Evolutionary conservation across 2,888 invertebrate species (phyloP), one percentile per base, ranked within the genome.

Genomic region (Mystacides longicornis): DNA sequence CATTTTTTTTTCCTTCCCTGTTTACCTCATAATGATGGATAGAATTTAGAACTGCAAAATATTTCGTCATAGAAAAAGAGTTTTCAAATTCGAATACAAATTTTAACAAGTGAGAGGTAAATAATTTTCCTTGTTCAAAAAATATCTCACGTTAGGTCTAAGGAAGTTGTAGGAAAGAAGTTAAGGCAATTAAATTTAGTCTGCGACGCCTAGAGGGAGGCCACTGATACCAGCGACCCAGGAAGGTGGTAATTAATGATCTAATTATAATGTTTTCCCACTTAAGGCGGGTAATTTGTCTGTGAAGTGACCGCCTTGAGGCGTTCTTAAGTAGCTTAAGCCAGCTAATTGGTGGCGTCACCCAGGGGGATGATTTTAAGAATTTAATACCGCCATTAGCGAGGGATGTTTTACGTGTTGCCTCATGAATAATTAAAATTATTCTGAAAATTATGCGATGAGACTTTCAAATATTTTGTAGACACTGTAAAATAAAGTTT

Each of bases 181-280:
- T n/a, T n/a, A n/a, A n/a, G n/a, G n/a, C n/a, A n/a, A n/a, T n/a
- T n/a, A n/a, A n/a, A n/a, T n/a, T n/a, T n/a, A n/a, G n/a, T n/a
- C n/a, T n/a, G n/a, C n/a, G n/a, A n/a, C n/a, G n/a, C n/a, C n/a
- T n/a, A n/a, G n/a, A n/a, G n/a, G n/a, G n/a, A n/a, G n/a, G n/a
- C n/a, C n/a, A n/a, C n/a, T n/a, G n/a, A n/a, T n/a, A n/a, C n/a
- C n/a, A n/a, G n/a, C n/a, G n/a, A n/a, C n/a, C n/a, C n/a, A n/a
- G 37, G 37, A 37, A 37, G 37, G n/a, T 37, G 14, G 16, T 37
- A 37, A 37, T 14, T 37, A 37, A 37, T 37, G 37, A 37, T 37
- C n/a, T 37, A 37, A 37, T 37, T 37, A 37, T 37, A 37, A 37
- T n/a, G 16, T 37, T n/a, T 37, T 37, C 37, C 37, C 37, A 37